Evolutionary conservation across 1,140 invertebrate genomes (phyloP).

Genomic region (Sminthurides bifidus): DNA sequence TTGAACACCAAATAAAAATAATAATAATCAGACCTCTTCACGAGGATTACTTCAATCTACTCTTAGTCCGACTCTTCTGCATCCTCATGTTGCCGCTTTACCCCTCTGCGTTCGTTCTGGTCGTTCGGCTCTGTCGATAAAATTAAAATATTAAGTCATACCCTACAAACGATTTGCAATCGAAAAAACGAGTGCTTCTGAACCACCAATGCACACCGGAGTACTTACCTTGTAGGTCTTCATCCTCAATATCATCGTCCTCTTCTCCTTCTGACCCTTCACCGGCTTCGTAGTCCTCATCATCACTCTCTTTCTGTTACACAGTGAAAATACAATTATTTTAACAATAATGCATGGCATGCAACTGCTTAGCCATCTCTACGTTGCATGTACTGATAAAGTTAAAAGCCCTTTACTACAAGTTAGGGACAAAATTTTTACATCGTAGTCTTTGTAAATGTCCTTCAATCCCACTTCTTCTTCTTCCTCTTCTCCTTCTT

Average conservation of each 20-base stretch:
- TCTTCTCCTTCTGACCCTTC: conserved; percentile 45
- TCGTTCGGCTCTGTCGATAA: not conserved
- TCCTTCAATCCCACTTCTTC: conserved; percentile 34
- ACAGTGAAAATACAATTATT: not conserved
- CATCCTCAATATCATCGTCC: conserved; percentile 45
- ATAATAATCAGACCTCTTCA: no score
- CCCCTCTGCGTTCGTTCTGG: conserved; percentile 1
- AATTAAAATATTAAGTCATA: not conserved
- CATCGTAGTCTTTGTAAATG: conserved; percentile 22
- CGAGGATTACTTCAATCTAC: no score
- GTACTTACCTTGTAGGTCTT: not conserved
- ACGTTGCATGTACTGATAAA: no score
- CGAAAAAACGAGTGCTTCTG: not conserved
- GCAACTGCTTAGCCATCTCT: not conserved
- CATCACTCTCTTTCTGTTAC: conserved; percentile 49
- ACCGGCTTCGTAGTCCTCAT: conserved; percentile 49
- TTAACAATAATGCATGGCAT: not conserved
- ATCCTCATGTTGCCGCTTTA: conserved; percentile 21
- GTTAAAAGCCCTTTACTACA: no score
- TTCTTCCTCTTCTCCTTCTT: conserved; percentile 38
- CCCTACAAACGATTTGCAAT: not conserved
- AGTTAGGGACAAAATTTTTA: conserved; percentile 7
- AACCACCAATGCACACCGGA: not conserved
- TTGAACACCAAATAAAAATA: no score
- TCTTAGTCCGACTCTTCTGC: conserved; percentile 11